Conservation (phyloP, 2,113 vertebrate species). For the Hemibates koningsi region DNA sequence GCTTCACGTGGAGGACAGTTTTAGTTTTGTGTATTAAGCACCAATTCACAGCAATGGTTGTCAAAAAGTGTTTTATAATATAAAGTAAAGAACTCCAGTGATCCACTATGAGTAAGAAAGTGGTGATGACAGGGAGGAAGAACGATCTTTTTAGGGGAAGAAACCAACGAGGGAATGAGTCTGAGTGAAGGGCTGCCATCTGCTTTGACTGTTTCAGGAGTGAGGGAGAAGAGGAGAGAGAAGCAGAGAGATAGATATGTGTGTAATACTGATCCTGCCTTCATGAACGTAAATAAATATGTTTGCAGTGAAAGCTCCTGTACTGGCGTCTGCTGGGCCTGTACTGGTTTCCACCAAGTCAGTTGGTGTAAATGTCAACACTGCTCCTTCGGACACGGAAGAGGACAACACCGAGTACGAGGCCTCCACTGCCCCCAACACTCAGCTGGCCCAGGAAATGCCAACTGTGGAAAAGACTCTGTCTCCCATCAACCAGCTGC, state of each 20-base stretch:
- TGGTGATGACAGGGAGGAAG: neutral
- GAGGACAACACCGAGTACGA: constrained; percentile 52
- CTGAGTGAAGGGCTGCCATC: neutral
- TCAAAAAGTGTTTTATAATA: neutral
- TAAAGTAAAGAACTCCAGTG: neutral
- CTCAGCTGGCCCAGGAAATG: constrained; percentile 58
- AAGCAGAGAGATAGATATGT: neutral
- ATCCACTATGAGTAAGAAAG: neutral
- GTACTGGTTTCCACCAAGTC: constrained; percentile 20
- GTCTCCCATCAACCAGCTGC: constrained; percentile 31
- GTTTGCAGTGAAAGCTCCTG: constrained; percentile 7
- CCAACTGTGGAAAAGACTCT: constrained; percentile 4
- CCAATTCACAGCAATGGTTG: neutral
- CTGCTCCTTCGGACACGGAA: constrained; percentile 32
- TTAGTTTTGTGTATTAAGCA: neutral
- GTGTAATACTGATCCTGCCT: neutral
- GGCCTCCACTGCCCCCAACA: constrained; percentile 54
- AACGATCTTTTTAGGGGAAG: neutral
- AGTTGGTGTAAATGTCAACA: neutral
- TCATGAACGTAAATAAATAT: neutral
- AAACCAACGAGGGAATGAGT: neutral
- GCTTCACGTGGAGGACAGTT: rapidly evolving
- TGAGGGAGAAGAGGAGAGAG: neutral
- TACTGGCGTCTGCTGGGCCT: neutral
- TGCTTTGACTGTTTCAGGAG: neutral